phyloP scores from a whole-genome alignment of 2,888 invertebrate genomes.

The Nomada fabriciana region DNA sequence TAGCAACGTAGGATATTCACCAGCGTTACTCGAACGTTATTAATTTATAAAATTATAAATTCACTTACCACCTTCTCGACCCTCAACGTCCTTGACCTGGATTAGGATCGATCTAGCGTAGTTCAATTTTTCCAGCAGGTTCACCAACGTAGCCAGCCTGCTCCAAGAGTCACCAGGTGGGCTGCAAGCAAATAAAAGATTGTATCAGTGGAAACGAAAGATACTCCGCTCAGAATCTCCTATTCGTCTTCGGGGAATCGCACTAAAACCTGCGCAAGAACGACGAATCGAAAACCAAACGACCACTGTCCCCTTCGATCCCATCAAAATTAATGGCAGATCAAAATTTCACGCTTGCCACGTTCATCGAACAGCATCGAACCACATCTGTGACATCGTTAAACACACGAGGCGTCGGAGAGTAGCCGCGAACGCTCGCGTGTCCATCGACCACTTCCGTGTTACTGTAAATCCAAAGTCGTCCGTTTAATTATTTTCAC shows the following conservation, averaged over 20 bases:
- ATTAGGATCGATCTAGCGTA: conserved; percentile 85
- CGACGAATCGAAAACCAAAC: not conserved
- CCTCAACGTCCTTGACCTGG: conserved; percentile 82
- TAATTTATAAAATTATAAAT: conserved; percentile 1
- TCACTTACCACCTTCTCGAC: conserved; percentile 77
- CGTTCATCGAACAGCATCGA: conserved; percentile 37
- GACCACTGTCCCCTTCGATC: not conserved
- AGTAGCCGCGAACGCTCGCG: conserved; percentile 35
- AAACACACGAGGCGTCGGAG: conserved; percentile 45
- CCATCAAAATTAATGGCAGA: conserved; percentile 43
- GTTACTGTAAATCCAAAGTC: conserved; percentile 70
- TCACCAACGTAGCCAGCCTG: conserved; percentile 91
- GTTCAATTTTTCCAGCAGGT: conserved; percentile 89
- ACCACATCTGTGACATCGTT: conserved; percentile 51
- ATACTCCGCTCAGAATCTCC: not conserved
- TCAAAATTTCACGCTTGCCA: conserved; percentile 43
- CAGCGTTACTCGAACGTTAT: not conserved
- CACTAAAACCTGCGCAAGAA: not conserved
- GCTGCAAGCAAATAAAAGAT: conserved; percentile 82
- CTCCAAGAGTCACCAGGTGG: conserved; percentile 92
- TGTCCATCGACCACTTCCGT: conserved; percentile 66
- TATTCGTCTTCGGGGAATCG: no score
- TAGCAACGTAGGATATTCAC: not conserved
- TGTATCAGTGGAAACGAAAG: not conserved
- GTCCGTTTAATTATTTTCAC: conserved; percentile 67